Percentiles rank a stretch among this genome's conserved stretches.
Evolutionary conservation across 2,113 vertebrate species (phyloP).

Genomic region (Takifugu bimaculatus): DNA sequence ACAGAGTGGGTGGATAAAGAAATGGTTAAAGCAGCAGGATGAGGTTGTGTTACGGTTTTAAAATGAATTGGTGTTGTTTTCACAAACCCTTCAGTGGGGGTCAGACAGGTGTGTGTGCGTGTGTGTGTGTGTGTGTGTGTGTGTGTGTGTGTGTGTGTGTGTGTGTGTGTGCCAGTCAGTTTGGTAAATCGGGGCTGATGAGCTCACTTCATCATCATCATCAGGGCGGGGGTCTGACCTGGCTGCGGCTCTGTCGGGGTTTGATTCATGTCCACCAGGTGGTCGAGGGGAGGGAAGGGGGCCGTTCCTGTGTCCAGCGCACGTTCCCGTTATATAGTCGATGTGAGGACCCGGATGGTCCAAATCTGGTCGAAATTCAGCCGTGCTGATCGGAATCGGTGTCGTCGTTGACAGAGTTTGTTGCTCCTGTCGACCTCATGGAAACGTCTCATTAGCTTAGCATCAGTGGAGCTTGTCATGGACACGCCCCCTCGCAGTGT

Average conservation of each 20-base stretch:
- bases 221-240: constrained; percentile 24
- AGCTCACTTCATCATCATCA: constrained; percentile 20
- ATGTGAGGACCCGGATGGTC: constrained; percentile 1
- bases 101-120: neutral
- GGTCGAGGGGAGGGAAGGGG: neutral
- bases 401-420: too few species aligned
- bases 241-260: constrained; percentile 22
- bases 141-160: neutral
- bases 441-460: too few species aligned
- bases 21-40: neutral
- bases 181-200: constrained; percentile 38
- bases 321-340: neutral
- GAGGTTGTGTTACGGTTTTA: neutral
- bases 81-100: neutral
- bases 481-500: neutral
- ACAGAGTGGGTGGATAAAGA: neutral
- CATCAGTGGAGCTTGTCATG: too few species aligned
- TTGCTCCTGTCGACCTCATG: too few species aligned
- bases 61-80: neutral
- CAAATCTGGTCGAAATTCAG: neutral
- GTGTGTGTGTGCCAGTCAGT: constrained; percentile 19
- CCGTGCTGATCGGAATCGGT: neutral
- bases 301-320: neutral
- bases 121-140: constrained; percentile 12
- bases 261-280: constrained; percentile 49